Evolutionary conservation across 1,140 invertebrate species (phyloP).

Genomic region (Drosophila burlai): DNA sequence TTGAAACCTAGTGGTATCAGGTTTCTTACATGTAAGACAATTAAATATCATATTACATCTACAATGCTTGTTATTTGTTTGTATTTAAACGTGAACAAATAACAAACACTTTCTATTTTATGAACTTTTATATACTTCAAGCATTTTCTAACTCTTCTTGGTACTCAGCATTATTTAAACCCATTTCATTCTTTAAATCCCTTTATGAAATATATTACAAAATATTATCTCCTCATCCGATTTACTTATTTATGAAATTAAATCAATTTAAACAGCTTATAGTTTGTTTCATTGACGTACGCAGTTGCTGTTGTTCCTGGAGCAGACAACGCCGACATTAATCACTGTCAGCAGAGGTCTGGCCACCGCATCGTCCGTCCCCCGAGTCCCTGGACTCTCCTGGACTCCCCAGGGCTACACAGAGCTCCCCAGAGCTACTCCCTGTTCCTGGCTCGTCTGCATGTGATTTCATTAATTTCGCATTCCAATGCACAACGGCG

Average conservation of each 20-base stretch:
- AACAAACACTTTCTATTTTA: conserved; percentile 12
- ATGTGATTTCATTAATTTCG: conserved; percentile 82
- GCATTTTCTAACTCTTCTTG: not conserved
- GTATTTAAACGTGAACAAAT: not conserved
- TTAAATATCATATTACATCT: not conserved
- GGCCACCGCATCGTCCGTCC: conserved; percentile 70
- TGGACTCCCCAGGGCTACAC: conserved; percentile 3
- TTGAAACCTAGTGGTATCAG: not conserved
- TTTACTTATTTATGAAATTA: not conserved
- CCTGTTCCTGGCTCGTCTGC: conserved; percentile 50
- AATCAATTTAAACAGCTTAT: conserved; percentile 1
- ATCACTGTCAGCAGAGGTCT: conserved; percentile 70
- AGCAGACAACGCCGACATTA: conserved; percentile 65
- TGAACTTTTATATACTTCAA: not conserved
- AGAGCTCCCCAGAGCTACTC: conserved; percentile 4
- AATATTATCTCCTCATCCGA: not conserved
- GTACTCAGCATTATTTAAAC: not conserved
- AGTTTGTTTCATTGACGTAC: conserved; percentile 7
- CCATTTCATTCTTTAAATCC: not conserved
- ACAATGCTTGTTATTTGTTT: not conserved
- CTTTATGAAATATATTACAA: not conserved
- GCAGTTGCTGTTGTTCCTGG: conserved; percentile 28
- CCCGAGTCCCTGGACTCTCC: conserved; percentile 8
- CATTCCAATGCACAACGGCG: conserved; percentile 77
- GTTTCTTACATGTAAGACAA: not conserved